phyloP scores from a whole-genome alignment of 2,113 vertebrate species.

The Vidua macroura region DNA sequence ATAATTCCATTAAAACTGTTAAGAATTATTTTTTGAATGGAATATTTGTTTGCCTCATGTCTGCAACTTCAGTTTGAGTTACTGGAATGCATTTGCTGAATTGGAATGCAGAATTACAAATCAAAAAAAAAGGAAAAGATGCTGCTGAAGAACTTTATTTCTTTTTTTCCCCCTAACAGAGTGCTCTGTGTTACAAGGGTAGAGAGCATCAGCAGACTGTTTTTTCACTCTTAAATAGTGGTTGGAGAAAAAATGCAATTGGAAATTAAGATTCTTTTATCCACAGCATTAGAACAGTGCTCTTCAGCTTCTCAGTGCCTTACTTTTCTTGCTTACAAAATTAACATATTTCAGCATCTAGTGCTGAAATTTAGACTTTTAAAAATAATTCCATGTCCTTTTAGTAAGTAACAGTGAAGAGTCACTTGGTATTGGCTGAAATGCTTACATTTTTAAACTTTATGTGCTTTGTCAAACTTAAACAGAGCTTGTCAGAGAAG shows the following conservation, averaged over 20 bases:
- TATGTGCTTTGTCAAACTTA: neutral
- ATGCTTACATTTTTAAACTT: neutral
- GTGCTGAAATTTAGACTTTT: neutral
- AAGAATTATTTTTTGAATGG: neutral
- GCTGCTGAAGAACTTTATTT: neutral
- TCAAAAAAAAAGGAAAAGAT: neutral
- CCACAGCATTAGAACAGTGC: neutral
- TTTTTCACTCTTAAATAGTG: neutral
- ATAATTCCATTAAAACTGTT: neutral
- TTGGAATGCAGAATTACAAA: neutral
- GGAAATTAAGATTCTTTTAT: neutral
- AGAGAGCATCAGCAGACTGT: neutral
- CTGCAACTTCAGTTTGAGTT: neutral
- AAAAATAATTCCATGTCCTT: neutral
- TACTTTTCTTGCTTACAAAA: neutral
- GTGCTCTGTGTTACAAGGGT: neutral
- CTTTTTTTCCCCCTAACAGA: accelerated
- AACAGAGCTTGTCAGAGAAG: slow-evolving; percentile 84
- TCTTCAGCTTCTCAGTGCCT: neutral
- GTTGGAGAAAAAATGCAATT: neutral
- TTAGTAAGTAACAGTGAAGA: neutral
- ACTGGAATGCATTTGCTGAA: neutral
- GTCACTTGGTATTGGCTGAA: neutral
- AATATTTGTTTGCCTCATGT: neutral
- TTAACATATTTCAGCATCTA: neutral